phyloP scores from a whole-genome alignment of 2,888 invertebrate species.

The Parnassius orleans region DNA sequence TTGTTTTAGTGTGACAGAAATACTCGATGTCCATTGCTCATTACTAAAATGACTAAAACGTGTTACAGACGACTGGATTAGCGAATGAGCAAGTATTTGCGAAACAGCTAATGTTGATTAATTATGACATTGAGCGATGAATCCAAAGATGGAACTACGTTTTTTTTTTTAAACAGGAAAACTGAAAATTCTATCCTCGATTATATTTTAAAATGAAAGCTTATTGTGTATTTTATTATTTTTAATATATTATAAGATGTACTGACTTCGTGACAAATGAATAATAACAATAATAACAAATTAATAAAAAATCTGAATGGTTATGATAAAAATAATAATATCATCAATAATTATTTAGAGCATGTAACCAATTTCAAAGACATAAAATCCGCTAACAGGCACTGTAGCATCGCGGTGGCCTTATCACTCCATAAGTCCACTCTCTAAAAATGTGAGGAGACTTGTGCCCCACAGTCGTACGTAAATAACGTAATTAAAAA shows the following conservation, averaged over 20 bases:
- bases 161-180: constrained; percentile 6
- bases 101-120: constrained; percentile 15
- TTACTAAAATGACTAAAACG: not conserved
- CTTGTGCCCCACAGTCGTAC: too few species aligned
- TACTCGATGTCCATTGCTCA: not conserved
- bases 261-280: too few species aligned
- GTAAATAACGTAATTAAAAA: too few species aligned
- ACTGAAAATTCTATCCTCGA: not conserved
- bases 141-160: constrained; percentile 6
- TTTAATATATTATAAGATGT: not conserved
- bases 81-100: constrained; percentile 10
- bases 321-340: too few species aligned
- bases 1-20: not conserved
- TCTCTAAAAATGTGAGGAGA: too few species aligned
- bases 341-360: too few species aligned
- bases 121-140: constrained; percentile 23
- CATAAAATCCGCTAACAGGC: too few species aligned
- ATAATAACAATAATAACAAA: too few species aligned
- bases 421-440: too few species aligned
- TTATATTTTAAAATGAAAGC: not conserved
- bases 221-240: not conserved
- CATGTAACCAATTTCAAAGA: too few species aligned
- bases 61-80: constrained; percentile 4
- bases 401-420: too few species aligned
- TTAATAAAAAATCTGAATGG: too few species aligned